Evolutionary conservation across 2,888 invertebrate species (phyloP), one percentile per base, ranked within the genome.

Genomic region (Parnassius smintheus): DNA sequence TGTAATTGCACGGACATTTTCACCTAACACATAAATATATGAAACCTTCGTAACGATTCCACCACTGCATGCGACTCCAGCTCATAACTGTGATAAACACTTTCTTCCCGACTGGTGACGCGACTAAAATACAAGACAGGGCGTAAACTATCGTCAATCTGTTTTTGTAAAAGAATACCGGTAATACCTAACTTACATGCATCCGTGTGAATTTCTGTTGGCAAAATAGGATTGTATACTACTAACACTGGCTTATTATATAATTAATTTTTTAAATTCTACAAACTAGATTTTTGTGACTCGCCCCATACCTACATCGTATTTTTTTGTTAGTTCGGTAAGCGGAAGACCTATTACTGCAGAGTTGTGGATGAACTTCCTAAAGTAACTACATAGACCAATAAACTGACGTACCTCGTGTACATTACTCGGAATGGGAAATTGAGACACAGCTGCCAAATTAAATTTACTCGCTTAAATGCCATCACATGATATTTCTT

Each of bases 31-130:
- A 9, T 9, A 8, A 68, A 64, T 0, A 73, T 68, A 0, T 73
- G 56, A 59, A 75, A 74, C 4, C 62, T 59, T 13, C 68, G 65
- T 7, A 81, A 60, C 0, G 75, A 72, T 66, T 73, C 72, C 1
- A 73, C 72, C 51, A 79, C 76, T 0, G 79, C 78, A 1, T 81
- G 64, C 0, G 79, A 78, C 61, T 82, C 69, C 0, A 83, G 66
- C 52, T 83, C 80, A 62, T 81, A 83, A 71, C 66, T 82, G 75
- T 73, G 74, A 58, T 74, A 70, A 81, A 18, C 18, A 18, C 18
- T 18, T 18, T 18, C 18, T 18, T 18, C 18, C 18, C 18, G 18
- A 18, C 18, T 18, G 18, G 18, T 18, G 18, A 18, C 18, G 18
- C 18, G 18, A 18, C 18, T 18, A 18, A 18, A 18, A 54, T 71